phyloP scores from a whole-genome alignment of 2,888 invertebrate genomes.

The Leptinotarsa peninsularis region DNA sequence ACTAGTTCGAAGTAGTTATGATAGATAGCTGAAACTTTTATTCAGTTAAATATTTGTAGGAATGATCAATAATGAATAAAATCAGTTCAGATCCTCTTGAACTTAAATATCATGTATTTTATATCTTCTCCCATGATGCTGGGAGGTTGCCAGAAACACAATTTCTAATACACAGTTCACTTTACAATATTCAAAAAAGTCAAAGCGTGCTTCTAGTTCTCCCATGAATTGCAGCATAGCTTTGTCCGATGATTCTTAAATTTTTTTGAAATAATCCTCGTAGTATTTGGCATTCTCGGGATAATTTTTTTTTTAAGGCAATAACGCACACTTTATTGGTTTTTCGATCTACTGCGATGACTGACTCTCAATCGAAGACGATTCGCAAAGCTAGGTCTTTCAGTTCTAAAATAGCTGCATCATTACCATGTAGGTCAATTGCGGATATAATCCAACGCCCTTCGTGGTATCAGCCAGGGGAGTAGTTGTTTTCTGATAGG shows the following conservation, averaged over 20 bases:
- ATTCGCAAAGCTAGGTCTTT: conserved; percentile 54
- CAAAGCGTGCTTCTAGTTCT: conserved; percentile 70
- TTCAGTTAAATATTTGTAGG: too few species aligned
- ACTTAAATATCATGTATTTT: conserved; percentile 4
- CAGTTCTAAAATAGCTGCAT: too few species aligned
- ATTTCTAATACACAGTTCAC: conserved; percentile 75
- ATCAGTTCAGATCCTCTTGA: neutral
- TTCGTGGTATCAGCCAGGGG: too few species aligned
- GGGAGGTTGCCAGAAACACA: conserved; percentile 73
- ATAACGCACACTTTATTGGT: conserved; percentile 72
- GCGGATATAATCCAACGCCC: too few species aligned
- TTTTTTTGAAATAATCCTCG: conserved; percentile 70
- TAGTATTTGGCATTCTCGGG: conserved; percentile 68
- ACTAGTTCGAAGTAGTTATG: too few species aligned
- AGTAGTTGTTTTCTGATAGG: too few species aligned
- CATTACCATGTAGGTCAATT: too few species aligned
- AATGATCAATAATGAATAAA: too few species aligned
- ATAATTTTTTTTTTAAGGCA: conserved; percentile 69
- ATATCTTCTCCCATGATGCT: neutral
- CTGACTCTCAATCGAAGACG: conserved; percentile 74
- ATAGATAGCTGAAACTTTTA: too few species aligned
- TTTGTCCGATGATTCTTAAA: conserved; percentile 70
- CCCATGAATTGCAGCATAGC: conserved; percentile 76
- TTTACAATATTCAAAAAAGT: conserved; percentile 73
- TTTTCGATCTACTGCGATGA: conserved; percentile 71